These are phyloP conservation scores for Ectobius pallidus DNA, from an alignment of 2,888 invertebrate species.

Conservation along the genomic window DNA sequence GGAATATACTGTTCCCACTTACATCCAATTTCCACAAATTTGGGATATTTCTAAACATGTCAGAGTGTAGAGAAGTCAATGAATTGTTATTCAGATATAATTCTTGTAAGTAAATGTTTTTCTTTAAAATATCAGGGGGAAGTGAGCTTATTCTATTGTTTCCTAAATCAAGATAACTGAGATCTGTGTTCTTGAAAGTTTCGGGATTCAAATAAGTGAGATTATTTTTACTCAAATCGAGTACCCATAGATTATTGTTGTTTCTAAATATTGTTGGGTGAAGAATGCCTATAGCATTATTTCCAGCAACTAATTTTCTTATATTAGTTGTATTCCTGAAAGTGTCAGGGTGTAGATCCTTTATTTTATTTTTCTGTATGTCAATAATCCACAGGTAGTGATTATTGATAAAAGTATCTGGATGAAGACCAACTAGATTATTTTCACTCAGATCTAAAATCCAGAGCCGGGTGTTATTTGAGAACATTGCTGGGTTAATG, in stretches of 20 bases:
- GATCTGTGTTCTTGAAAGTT: conserved; percentile 1
- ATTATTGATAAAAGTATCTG: conserved; percentile 20
- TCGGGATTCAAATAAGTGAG: neutral
- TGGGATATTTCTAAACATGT: neutral
- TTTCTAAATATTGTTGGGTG: neutral
- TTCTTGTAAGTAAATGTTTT: conserved; percentile 1
- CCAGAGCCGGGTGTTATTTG: neutral
- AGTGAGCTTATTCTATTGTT: neutral
- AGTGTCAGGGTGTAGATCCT: neutral
- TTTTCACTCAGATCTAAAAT: conserved; percentile 10
- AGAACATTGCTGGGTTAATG: neutral
- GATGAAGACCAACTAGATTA: neutral
- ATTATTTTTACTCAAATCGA: conserved; percentile 3
- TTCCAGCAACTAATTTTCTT: neutral
- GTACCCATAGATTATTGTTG: neutral
- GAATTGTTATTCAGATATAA: neutral
- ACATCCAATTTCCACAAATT: conserved; percentile 12
- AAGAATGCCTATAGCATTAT: neutral
- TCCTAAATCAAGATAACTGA: conserved; percentile 11
- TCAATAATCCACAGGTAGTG: conserved; percentile 11
- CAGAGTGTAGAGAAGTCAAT: neutral
- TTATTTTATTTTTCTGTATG: conserved; percentile 1
- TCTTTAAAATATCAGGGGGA: conserved; percentile 2
- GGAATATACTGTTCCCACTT: neutral
- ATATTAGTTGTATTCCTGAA: conserved; percentile 7